Base-by-base conservation (phyloP, 1,140 invertebrate genomes). In the Thrips palmi region DNA sequence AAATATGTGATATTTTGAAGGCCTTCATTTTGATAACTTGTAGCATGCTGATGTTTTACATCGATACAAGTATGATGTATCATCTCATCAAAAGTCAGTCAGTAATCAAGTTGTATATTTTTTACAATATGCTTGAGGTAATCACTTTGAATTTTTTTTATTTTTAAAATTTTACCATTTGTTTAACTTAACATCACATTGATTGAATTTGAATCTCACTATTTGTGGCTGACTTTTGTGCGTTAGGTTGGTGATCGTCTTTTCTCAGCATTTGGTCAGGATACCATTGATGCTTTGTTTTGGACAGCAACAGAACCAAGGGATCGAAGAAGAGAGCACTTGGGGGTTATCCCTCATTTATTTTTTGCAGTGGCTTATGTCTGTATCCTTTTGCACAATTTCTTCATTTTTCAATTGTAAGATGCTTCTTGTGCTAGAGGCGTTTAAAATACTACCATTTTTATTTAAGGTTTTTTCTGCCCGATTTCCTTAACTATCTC, bases 101-200 rank as follows among this genome's bases (percentile, higher is more conserved):
- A 37, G 86, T 97, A 33, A 97, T 99, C 53, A 99, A 99, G 56
- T 62, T 99, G 32, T 99, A 99, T 56, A 93, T 99, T 54, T 96
- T 98, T 62, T 99, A 92, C 57, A 99, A 98, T 62, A 97, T 99
- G 89, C 62, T 99, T 33, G 96, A 99, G 67, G 92, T 79, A 56
- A 52, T 53, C 39, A 36, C 12, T 14, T 24, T 12, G 6, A 11
- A 37, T 14, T 15, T 22, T n/a, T 37, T 35, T 12, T 35, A 35
- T 15, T 14, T 6, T 8, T 6, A 35, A 24, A n/a, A 24, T 19
- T 6, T 2, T 22, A 22, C 17, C 12, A 3, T 21, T 1, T 19
- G 1, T 30, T 39, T 27, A 4, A 20, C 23, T 18, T 36, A 1
- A n/a, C n/a, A n/a, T n/a, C n/a, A n/a, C n/a, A n/a, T n/a, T n/a